Conservation (phyloP, 2,113 vertebrate species). For the Malurus elegans region DNA sequence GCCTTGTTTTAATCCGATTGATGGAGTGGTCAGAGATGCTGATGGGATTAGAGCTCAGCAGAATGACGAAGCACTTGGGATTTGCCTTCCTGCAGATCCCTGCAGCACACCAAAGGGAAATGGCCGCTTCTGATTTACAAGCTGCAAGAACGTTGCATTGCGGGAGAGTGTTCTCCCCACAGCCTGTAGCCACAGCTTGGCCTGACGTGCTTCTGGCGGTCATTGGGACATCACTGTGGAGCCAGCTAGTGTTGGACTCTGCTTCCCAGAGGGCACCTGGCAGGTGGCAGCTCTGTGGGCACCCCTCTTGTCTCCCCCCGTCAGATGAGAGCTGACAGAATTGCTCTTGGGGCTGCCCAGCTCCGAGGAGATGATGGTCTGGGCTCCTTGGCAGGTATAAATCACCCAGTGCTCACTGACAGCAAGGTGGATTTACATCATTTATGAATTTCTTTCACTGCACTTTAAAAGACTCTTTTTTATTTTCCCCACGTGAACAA, state of each 20-base stretch:
- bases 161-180: not conserved
- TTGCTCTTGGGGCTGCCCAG: not conserved
- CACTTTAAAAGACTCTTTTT: not conserved
- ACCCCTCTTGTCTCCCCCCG: rapidly evolving
- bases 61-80: slow-evolving; percentile 36
- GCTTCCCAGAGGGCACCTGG: not conserved
- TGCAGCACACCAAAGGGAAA: not conserved
- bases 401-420: not conserved
- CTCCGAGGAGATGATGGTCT: not conserved
- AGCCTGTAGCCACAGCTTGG: not conserved
- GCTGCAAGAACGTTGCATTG: rapidly evolving
- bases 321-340: not conserved
- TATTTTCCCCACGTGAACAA: rapidly evolving
- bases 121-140: not conserved
- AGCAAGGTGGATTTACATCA: not conserved
- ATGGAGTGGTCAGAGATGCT: slow-evolving; percentile 21
- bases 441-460: not conserved
- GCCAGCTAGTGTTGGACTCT: rapidly evolving
- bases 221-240: rapidly evolving
- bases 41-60: slow-evolving; percentile 45
- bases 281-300: rapidly evolving
- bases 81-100: not conserved
- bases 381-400: not conserved
- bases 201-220: rapidly evolving
- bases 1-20: slow-evolving; percentile 28